Evolutionary conservation across 2,888 invertebrate genomes (phyloP).

Genomic region (Anaspis maculata): DNA sequence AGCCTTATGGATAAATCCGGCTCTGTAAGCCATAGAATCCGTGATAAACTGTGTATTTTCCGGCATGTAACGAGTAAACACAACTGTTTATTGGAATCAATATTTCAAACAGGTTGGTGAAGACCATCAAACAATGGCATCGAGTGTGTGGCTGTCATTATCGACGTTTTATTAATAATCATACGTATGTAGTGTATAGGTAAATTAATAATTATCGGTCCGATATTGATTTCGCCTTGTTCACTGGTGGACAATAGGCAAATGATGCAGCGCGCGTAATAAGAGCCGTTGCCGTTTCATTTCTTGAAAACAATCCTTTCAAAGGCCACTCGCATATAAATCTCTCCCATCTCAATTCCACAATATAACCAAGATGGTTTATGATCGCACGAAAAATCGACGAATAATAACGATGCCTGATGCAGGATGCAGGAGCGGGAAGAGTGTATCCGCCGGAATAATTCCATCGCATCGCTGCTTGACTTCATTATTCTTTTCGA

Average conservation of each 20-base stretch:
- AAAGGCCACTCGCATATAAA: slow-evolving; percentile 9
- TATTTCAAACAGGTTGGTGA: slow-evolving; percentile 10
- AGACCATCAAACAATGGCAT: slow-evolving; percentile 13
- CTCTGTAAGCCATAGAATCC: too few species aligned
- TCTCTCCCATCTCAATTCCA: slow-evolving; percentile 7
- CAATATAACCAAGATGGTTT: slow-evolving; percentile 7
- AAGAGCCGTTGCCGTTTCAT: slow-evolving; percentile 7
- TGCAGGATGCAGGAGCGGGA: slow-evolving; percentile 7
- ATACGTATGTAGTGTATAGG: too few species aligned
- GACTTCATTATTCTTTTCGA: slow-evolving; percentile 12
- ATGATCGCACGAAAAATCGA: slow-evolving; percentile 10
- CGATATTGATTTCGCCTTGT: slow-evolving; percentile 13
- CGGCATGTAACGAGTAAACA: slow-evolving; percentile 12
- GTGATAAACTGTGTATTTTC: slow-evolving; percentile 10
- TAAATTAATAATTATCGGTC: slow-evolving; percentile 14
- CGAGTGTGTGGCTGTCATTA: slow-evolving; percentile 12
- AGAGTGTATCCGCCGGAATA: slow-evolving; percentile 10
- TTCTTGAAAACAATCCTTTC: slow-evolving; percentile 11
- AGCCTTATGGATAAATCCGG: too few species aligned
- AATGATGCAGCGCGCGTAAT: slow-evolving; percentile 11
- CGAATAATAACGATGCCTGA: slow-evolving; percentile 10
- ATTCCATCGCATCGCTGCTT: slow-evolving; percentile 8
- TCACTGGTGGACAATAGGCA: slow-evolving; percentile 9
- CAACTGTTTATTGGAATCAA: slow-evolving; percentile 12
- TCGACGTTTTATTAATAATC: slow-evolving; percentile 14